Base-by-base conservation (phyloP, 2,797 vertebrate genomes). In the Halcyon chelicuti region DNA sequence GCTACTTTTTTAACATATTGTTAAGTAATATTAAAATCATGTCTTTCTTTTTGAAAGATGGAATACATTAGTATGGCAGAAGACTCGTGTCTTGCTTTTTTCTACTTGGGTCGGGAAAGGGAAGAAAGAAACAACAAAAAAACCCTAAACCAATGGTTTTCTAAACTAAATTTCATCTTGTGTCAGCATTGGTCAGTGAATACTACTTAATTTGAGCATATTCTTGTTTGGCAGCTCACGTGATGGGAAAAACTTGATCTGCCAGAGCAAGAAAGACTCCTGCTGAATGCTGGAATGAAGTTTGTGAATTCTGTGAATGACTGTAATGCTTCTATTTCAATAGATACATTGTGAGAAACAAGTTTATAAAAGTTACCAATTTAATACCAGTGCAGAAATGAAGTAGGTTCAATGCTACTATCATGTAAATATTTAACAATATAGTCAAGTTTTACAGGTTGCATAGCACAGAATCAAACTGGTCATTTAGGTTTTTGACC, bases 11-110 rank as follows among this genome's bases (percentile, higher is more conserved):
- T 99, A 99, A 99, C 99, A 99, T 99, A 99, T 99, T 99, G 99
- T 99, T 99, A 99, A 99, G 99, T 99, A 99, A 99, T 99, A 99
- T 99, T 99, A 99, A 99, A 99, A 98, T 99, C 99, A 99, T 99
- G 99, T 99, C 99, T 99, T 99, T 99, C 99, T 99, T 99, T 99
- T 99, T 99, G 99, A 99, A 99, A 99, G 99, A 99, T 99, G 99
- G 99, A 99, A 99, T 99, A 99, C 99, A 99, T 99, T 99, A 99
- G 99, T 98, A 99, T 99, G 99, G 98, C 99, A 99, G 98, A 98
- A 97, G 95, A 94, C 83, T 95, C 82, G 96, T 96, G 96, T 98
- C 97, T 98, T 97, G 90, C 93, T 98, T 97, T 97, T 98, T 98
- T 98, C 93, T 97, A 73, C 29, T 51, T 92, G 94, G 74, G 29